phyloP scores from a whole-genome alignment of 2,797 vertebrate genomes.

The Esox lucius region DNA sequence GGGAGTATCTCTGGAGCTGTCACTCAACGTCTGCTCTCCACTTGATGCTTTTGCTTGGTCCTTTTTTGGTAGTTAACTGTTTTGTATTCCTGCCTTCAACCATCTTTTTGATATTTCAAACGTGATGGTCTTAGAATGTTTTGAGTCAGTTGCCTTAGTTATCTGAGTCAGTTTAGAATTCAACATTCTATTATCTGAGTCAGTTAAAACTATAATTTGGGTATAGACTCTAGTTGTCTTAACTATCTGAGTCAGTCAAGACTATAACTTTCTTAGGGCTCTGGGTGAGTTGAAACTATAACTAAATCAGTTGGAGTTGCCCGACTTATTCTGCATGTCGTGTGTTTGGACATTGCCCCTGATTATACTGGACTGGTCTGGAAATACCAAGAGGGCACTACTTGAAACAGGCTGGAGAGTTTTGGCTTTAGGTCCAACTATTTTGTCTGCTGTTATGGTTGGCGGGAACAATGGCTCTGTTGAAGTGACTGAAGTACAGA shows the following conservation, averaged over 20 bases:
- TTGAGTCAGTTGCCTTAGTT: background rate
- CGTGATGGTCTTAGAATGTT: slow-evolving; percentile 8
- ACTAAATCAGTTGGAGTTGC: background rate
- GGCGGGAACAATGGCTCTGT: slow-evolving; percentile 46
- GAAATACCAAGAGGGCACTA: slow-evolving; percentile 49
- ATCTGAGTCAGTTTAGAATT: no score
- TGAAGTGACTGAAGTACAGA: slow-evolving; percentile 41
- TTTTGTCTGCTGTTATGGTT: slow-evolving; percentile 43
- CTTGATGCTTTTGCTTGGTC: background rate
- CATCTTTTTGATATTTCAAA: slow-evolving; percentile 31
- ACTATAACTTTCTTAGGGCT: no score
- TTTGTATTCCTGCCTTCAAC: slow-evolving; percentile 21
- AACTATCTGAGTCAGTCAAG: no score
- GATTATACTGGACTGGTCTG: slow-evolving; percentile 39
- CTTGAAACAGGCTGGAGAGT: slow-evolving; percentile 59
- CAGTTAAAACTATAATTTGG: no score
- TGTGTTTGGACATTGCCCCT: slow-evolving; percentile 52
- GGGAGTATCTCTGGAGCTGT: background rate
- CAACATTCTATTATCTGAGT: no score
- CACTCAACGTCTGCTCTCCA: background rate
- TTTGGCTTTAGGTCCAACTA: slow-evolving; percentile 59
- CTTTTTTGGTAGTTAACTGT: background rate
- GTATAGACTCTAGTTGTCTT: no score
- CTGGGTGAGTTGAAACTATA: no score
- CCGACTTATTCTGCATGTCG: slow-evolving; percentile 18